These are phyloP conservation scores for Pseudomugil gertrudae DNA, from an alignment of 2,797 vertebrate genomes.

Conservation along the genomic window DNA sequence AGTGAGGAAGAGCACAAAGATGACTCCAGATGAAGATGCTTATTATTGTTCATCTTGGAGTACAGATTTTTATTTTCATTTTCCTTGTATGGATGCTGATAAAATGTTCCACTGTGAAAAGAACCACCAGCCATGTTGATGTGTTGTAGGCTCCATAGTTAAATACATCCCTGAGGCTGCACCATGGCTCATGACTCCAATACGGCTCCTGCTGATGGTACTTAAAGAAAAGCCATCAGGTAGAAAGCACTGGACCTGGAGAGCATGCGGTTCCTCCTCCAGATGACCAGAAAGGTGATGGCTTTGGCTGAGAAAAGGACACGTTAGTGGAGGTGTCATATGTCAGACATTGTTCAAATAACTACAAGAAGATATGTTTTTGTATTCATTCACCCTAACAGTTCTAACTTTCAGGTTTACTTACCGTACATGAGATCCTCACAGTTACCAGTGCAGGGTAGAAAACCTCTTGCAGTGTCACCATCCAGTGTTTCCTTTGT, in stretches of 20 bases:
- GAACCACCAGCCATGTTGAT: constrained; percentile 75
- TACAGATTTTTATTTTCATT: constrained; percentile 63
- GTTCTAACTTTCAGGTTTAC: constrained; percentile 36
- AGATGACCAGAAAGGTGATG: constrained; percentile 74
- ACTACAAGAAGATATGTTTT: not conserved
- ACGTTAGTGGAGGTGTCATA: constrained; percentile 5
- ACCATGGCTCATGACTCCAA: constrained; percentile 72
- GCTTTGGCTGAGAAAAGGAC: constrained; percentile 66
- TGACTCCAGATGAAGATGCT: constrained; percentile 58
- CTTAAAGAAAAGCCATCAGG: constrained; percentile 72
- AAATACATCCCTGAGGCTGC: constrained; percentile 70
- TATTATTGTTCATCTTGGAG: constrained; percentile 45
- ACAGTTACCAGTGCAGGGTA: constrained; percentile 68
- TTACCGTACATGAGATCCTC: constrained; percentile 79
- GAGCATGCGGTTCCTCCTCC: constrained; percentile 71
- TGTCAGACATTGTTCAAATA: not conserved
- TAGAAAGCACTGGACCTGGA: constrained; percentile 74
- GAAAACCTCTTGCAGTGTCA: constrained; percentile 72
- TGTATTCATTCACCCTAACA: not conserved
- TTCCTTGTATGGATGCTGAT: constrained; percentile 62
- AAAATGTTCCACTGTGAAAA: constrained; percentile 73
- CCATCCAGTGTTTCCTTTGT: constrained; percentile 71
- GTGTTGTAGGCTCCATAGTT: constrained; percentile 66
- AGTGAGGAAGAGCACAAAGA: constrained; percentile 65
- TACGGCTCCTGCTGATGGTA: constrained; percentile 64